phyloP scores from a whole-genome alignment of 2,888 invertebrate genomes.

The Eulithis testata region DNA sequence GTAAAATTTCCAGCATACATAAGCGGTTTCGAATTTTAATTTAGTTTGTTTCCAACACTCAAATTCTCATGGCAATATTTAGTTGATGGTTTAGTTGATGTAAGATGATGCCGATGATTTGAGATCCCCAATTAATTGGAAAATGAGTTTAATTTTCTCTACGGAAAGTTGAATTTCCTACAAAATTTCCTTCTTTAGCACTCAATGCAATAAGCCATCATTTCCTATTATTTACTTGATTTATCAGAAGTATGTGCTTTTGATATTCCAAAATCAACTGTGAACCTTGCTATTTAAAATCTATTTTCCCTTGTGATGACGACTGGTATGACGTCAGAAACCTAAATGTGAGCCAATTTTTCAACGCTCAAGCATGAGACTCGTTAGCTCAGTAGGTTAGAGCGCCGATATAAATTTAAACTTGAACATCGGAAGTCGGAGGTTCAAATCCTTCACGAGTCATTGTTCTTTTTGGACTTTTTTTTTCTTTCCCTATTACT shows the following conservation, averaged over 20 bases:
- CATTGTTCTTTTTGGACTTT: constrained; percentile 30
- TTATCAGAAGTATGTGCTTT: background rate
- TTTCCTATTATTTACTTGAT: no score
- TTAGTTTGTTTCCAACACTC: background rate
- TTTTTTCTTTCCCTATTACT: background rate
- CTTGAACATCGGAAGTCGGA: constrained; percentile 50
- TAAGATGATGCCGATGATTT: no score
- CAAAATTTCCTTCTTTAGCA: no score
- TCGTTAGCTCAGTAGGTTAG: constrained; percentile 55
- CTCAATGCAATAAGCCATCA: background rate
- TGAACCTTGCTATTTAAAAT: background rate
- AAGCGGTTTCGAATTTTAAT: background rate
- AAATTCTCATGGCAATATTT: background rate
- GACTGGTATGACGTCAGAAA: constrained; percentile 24
- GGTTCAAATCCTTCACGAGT: constrained; percentile 54
- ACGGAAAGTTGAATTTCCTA: no score
- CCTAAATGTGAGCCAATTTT: background rate
- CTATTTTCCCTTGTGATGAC: background rate
- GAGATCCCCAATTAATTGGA: background rate
- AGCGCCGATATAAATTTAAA: constrained; percentile 45
- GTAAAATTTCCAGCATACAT: background rate
- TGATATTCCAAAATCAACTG: background rate
- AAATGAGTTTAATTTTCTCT: background rate
- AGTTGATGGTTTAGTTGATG: no score
- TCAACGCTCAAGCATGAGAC: constrained; percentile 12